A percentile compares a stretch with the other conserved stretches of the same genome.
Evolutionary conservation across 1,140 invertebrate species (phyloP).

Genomic region (Patella vulgata): DNA sequence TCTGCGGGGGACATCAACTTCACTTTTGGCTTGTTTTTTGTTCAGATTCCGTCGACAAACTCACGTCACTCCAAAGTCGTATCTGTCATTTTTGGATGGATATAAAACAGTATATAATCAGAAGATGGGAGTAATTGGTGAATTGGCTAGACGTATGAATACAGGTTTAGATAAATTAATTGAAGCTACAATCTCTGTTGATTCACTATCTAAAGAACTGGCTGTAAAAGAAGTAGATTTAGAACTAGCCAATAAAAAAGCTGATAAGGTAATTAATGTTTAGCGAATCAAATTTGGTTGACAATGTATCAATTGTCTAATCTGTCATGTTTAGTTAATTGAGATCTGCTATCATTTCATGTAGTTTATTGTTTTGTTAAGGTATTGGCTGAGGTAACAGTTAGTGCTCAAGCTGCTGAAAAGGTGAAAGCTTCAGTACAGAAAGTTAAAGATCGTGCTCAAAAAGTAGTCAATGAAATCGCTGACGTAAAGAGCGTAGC

Average conservation of each 20-base stretch:
- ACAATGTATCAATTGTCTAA: no score
- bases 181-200: conserved; percentile 92
- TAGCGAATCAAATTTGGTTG: no score
- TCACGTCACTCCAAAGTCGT: conserved; percentile 98
- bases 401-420: conserved; percentile 92
- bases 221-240: conserved; percentile 94
- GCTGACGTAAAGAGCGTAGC: conserved; percentile 88
- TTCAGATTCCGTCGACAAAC: conserved; percentile 85
- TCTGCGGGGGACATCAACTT: no score
- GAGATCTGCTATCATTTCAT: no score
- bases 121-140: conserved; percentile 87
- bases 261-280: conserved; percentile 73
- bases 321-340: neutral
- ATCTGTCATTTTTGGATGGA: conserved; percentile 93
- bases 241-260: conserved; percentile 86
- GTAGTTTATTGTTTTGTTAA: no score
- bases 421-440: conserved; percentile 93
- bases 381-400: conserved; percentile 63
- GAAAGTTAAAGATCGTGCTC: conserved; percentile 87
- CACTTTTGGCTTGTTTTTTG: no score
- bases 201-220: conserved; percentile 89
- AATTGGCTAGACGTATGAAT: conserved; percentile 89
- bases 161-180: conserved; percentile 92
- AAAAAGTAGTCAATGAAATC: conserved; percentile 88
- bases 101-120: conserved; percentile 92